These are phyloP conservation scores for Aplysia californica DNA, from an alignment of 1,140 invertebrate species.

Conservation along the genomic window DNA sequence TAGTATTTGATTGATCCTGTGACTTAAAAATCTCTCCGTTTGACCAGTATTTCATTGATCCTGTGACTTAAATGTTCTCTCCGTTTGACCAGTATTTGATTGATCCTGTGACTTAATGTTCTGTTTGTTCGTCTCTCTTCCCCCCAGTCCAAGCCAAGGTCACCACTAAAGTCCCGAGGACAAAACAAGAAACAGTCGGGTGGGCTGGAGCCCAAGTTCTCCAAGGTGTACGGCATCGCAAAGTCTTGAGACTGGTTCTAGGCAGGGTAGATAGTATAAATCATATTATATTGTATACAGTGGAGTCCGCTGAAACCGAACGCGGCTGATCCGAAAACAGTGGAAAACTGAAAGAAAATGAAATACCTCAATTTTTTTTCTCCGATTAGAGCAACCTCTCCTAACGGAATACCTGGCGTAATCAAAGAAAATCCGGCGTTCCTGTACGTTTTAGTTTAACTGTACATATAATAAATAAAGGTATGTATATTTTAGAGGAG, in stretches of 20 bases:
- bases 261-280: neutral
- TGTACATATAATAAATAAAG: no score
- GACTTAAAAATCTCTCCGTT: no score
- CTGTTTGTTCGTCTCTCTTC: neutral
- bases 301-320: no score
- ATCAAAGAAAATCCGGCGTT: no score
- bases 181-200: slow-evolving; percentile 52
- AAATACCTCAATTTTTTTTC: no score
- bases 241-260: slow-evolving; percentile 21
- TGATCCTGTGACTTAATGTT: neutral
- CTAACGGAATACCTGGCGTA: no score
- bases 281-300: neutral
- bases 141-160: slow-evolving; percentile 40
- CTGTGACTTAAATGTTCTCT: neutral
- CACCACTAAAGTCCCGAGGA: slow-evolving; percentile 41
- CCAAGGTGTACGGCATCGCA: slow-evolving; percentile 56
- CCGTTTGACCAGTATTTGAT: neutral
- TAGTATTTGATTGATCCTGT: no score
- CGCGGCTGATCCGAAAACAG: no score
- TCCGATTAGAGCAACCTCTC: no score
- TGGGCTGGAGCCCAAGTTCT: slow-evolving; percentile 47
- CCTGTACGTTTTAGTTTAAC: no score
- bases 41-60: neutral
- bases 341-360: no score
- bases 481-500: no score